Evolutionary conservation across 1,140 invertebrate genomes (phyloP).

Genomic region (Sarcophaga peregrina): DNA sequence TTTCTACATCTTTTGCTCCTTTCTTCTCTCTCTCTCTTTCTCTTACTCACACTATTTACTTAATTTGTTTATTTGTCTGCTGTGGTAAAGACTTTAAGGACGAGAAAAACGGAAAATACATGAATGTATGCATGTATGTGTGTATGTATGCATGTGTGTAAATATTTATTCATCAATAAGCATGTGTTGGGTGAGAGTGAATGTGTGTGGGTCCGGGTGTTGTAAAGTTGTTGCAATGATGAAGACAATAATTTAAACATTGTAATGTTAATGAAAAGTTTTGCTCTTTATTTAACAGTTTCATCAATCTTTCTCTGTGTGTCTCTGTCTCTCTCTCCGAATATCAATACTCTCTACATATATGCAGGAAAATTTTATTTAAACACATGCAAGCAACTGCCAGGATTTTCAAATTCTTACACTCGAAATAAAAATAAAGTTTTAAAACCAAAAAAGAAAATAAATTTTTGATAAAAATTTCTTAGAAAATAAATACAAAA

Average conservation of each 20-base stretch:
- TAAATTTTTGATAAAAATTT: too few species aligned
- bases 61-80: neutral
- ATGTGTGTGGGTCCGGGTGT: neutral
- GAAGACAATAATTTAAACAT: constrained; percentile 64
- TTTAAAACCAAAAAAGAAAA: too few species aligned
- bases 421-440: too few species aligned
- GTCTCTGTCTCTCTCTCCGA: too few species aligned
- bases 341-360: too few species aligned
- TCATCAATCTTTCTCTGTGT: neutral
- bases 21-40: neutral
- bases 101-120: neutral
- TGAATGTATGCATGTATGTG: neutral
- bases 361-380: too few species aligned
- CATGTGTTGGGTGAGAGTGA: neutral
- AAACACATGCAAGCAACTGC: too few species aligned
- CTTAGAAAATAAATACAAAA: too few species aligned
- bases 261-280: constrained; percentile 65
- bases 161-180: neutral
- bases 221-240: neutral
- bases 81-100: neutral
- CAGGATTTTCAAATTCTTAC: too few species aligned
- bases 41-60: neutral
- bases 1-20: too few species aligned
- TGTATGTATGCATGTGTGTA: constrained; percentile 16
- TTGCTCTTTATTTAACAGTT: constrained; percentile 62